Percentiles rank a stretch among this genome's conserved stretches.
Conservation (phyloP, 2,113 vertebrate genomes). For the Lota lota region DNA sequence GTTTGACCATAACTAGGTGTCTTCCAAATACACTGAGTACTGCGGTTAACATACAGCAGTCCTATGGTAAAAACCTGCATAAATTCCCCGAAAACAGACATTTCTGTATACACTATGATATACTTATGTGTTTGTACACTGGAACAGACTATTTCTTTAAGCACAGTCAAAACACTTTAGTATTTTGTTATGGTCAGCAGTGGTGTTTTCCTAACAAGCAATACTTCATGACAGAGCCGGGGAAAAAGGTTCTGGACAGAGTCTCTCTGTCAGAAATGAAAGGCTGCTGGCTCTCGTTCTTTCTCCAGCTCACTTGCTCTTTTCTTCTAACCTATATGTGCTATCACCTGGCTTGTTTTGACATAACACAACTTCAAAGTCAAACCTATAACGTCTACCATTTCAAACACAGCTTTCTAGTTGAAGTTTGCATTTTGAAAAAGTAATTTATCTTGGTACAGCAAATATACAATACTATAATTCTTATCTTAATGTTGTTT, state of each 20-base stretch:
- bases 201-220: constrained; percentile 68
- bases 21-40: neutral
- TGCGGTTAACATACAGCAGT: neutral
- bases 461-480: neutral
- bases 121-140: constrained; percentile 11
- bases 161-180: constrained; percentile 74
- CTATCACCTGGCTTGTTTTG: constrained; percentile 59
- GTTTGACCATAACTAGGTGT: neutral
- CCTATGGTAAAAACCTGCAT: neutral
- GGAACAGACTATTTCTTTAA: constrained; percentile 66
- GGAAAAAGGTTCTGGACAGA: constrained; percentile 67
- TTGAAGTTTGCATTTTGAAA: neutral
- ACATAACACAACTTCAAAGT: constrained; percentile 47
- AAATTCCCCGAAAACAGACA: constrained; percentile 32
- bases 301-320: constrained; percentile 41
- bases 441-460: constrained; percentile 2
- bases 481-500: neutral
- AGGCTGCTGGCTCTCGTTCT: constrained; percentile 57
- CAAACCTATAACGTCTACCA: no score
- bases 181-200: constrained; percentile 72
- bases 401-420: no score
- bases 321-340: constrained; percentile 35
- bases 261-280: constrained; percentile 66
- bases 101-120: constrained; percentile 52
- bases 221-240: constrained; percentile 50